phyloP scores from a whole-genome alignment of 2,113 vertebrate genomes.

The Tichodroma muraria region DNA sequence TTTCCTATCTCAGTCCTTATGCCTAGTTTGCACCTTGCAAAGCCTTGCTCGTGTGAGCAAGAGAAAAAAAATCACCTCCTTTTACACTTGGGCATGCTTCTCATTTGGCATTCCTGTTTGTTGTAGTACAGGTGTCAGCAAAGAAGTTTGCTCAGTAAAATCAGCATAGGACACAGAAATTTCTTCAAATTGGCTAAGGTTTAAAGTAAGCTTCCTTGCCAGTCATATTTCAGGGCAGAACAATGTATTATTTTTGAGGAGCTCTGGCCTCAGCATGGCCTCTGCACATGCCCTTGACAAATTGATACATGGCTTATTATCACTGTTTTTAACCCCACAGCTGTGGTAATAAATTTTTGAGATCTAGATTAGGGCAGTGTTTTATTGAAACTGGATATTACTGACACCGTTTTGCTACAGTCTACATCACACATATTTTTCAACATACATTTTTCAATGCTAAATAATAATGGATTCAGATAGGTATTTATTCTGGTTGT shows the following conservation, averaged over 20 bases:
- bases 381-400: neutral
- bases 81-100: neutral
- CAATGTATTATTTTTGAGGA: neutral
- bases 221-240: neutral
- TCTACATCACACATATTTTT: neutral
- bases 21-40: neutral
- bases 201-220: neutral
- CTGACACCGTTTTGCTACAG: neutral
- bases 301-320: neutral
- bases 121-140: neutral
- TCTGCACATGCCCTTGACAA: neutral
- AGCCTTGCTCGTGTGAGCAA: neutral
- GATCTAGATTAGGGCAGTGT: neutral
- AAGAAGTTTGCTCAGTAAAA: neutral
- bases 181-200: neutral
- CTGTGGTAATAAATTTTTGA: neutral
- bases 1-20: neutral
- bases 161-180: neutral
- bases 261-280: neutral
- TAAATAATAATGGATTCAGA: neutral
- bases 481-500: neutral
- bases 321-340: neutral
- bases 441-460: neutral
- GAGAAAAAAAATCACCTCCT: neutral
- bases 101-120: neutral